Evolutionary conservation across 2,797 vertebrate genomes (phyloP).

Genomic region (Molossus alvarezi): DNA sequence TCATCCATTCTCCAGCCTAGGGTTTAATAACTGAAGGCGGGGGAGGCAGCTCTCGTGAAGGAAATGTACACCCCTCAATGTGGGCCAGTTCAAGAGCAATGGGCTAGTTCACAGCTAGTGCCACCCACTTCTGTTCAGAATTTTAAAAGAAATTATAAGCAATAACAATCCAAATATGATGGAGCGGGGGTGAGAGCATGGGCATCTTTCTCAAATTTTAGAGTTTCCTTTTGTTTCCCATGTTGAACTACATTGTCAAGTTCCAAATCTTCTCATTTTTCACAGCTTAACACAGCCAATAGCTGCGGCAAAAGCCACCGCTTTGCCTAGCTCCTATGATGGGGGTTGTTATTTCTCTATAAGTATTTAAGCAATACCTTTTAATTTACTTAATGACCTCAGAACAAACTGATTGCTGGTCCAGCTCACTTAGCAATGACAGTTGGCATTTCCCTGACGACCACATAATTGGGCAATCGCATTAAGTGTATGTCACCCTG

Average conservation of each 20-base stretch:
- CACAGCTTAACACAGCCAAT: neutral
- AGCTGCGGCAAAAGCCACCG: neutral
- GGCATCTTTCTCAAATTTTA: neutral
- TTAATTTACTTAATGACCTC: slow-evolving; percentile 66
- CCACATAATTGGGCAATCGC: slow-evolving; percentile 61
- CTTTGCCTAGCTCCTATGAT: neutral
- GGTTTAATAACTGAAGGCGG: neutral
- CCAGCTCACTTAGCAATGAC: slow-evolving; percentile 19
- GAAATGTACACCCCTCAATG: neutral
- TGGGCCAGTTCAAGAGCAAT: neutral
- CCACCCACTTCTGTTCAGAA: neutral
- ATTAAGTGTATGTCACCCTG: neutral
- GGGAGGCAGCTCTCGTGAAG: neutral
- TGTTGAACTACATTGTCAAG: neutral
- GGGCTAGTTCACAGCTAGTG: neutral
- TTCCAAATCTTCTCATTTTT: neutral
- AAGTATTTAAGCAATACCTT: slow-evolving; percentile 63
- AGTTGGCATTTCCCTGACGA: slow-evolving; percentile 69
- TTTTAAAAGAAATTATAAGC: neutral
- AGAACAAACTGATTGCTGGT: slow-evolving; percentile 56
- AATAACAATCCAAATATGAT: neutral
- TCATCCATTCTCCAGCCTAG: slow-evolving; percentile 12
- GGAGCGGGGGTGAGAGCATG: neutral
- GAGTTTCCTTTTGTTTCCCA: slow-evolving; percentile 32
- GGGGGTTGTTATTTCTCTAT: neutral